phyloP scores from a whole-genome alignment of 64 coral and sea anemone genomes.

The Stylophora pistillata region DNA sequence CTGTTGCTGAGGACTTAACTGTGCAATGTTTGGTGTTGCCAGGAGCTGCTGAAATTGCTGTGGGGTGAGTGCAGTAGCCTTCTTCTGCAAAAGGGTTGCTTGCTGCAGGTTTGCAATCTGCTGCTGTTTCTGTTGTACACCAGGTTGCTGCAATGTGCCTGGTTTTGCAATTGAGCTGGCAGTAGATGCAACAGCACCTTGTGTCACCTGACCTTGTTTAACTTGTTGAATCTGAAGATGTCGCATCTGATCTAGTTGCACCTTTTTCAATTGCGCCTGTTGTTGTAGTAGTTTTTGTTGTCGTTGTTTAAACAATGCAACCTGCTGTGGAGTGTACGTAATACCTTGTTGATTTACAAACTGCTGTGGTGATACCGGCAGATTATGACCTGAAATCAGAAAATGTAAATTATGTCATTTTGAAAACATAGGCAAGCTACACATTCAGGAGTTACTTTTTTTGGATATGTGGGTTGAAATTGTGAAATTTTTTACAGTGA shows the following conservation, averaged over 20 bases:
- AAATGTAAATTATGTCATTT: neutral
- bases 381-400: conserved; percentile 59
- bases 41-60: conserved; percentile 61
- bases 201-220: conserved; percentile 33
- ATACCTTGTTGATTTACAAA: conserved; percentile 6
- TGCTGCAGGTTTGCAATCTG: conserved; percentile 35
- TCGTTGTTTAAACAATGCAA: conserved; percentile 24
- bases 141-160: conserved; percentile 34
- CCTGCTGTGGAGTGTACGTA: conserved; percentile 51
- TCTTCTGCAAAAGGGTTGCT: conserved; percentile 43
- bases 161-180: neutral
- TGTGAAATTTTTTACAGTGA: too few species aligned
- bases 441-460: too few species aligned
- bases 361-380: conserved; percentile 50
- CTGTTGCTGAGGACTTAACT: conserved; percentile 54
- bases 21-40: conserved; percentile 22
- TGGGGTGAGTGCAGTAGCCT: neutral
- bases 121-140: conserved; percentile 34
- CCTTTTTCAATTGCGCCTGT: conserved; percentile 8
- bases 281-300: conserved; percentile 24
- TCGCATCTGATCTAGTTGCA: conserved; percentile 24
- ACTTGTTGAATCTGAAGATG: conserved; percentile 35
- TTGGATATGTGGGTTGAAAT: too few species aligned
- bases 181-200: conserved; percentile 9
- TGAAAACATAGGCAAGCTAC: too few species aligned